Evolutionary conservation across 2,888 invertebrate species (phyloP), one percentile per base, ranked within the genome.

Genomic region (Oxyscelio sp.): DNA sequence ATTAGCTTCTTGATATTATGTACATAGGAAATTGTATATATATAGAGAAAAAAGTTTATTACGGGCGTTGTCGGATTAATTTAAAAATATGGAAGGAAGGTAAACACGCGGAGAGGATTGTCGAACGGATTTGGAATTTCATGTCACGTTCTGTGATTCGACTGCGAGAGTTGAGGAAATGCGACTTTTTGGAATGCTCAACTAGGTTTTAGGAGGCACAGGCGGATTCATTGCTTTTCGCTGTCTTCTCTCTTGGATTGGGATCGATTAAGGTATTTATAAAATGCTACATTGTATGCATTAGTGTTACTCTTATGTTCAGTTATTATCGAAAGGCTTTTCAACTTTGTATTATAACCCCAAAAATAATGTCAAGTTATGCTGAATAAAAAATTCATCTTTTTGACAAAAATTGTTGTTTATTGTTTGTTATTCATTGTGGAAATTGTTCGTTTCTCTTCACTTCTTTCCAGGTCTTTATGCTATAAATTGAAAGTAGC

Each of bases 231-330:
- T 80, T 83, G 75, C 54, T 83, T 85, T 85, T 79, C 81, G 56
- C 82, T 71, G 78, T 82, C 85, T 80, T 80, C 73, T 85, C 79
- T 85, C 73, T 78, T 73, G 85, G 79, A 82, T 75, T 79, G 85
- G 81, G 79, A 43, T 75, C 70, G 34, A 61, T 65, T 80, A 80
- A 85, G 85, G 85, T 85, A 85, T 85, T 85, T 85, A 85, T 85
- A 56, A n/a, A 38, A 68, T 15, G 43, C 17, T 71, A 58, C 79
- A 74, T 52, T 74, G 82, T 78, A 70, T 75, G 65, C 45, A 79
- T 65, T 71, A 68, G 43, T 80, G 45, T 79, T 81, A 78, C 17
- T 61, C 54, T 79, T 70, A 74, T 21, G 19, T 82, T 66, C 38
- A 73, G 11, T 52, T 73, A 77, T 52, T 63, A 70, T 66, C 63